Evolutionary conservation across 2,888 invertebrate genomes (phyloP).

Genomic region (Dromius quadrimaculatus): DNA sequence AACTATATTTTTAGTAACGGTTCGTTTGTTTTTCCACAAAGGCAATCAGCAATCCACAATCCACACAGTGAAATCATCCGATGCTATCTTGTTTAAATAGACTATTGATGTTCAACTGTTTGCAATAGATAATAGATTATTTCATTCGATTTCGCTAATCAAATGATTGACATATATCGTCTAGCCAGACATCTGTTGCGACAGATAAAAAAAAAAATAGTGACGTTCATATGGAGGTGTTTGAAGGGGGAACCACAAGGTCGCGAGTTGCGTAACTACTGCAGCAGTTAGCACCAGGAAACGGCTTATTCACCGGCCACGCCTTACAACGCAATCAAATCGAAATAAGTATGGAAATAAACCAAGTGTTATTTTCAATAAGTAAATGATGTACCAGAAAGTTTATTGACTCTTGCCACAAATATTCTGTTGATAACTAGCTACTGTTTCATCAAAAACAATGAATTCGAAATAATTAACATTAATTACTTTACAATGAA

Average conservation of each 20-base stretch:
- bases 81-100: slow-evolving; percentile 27
- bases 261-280: slow-evolving; percentile 1
- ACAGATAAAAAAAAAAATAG: slow-evolving; percentile 24
- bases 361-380: slow-evolving; percentile 10
- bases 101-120: slow-evolving; percentile 35
- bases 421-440: slow-evolving; percentile 13
- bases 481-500: slow-evolving; percentile 24
- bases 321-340: slow-evolving; percentile 15
- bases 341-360: slow-evolving; percentile 3
- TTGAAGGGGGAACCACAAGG: neutral
- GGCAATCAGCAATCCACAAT: too few relatives aligned
- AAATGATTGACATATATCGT: slow-evolving; percentile 24
- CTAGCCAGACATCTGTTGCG: slow-evolving; percentile 36
- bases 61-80: slow-evolving; percentile 14
- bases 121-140: slow-evolving; percentile 37
- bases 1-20: slow-evolving; percentile 29
- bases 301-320: slow-evolving; percentile 21
- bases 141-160: slow-evolving; percentile 34
- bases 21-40: slow-evolving; percentile 20
- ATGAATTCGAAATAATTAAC: slow-evolving; percentile 25
- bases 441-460: slow-evolving; percentile 11
- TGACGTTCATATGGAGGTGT: neutral
- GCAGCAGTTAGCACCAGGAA: slow-evolving; percentile 43
- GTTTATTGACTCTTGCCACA: slow-evolving; percentile 19
- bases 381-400: too few relatives aligned